These are phyloP conservation scores for Congeria kusceri DNA, from an alignment of 2,888 invertebrate genomes.

Conservation along the genomic window DNA sequence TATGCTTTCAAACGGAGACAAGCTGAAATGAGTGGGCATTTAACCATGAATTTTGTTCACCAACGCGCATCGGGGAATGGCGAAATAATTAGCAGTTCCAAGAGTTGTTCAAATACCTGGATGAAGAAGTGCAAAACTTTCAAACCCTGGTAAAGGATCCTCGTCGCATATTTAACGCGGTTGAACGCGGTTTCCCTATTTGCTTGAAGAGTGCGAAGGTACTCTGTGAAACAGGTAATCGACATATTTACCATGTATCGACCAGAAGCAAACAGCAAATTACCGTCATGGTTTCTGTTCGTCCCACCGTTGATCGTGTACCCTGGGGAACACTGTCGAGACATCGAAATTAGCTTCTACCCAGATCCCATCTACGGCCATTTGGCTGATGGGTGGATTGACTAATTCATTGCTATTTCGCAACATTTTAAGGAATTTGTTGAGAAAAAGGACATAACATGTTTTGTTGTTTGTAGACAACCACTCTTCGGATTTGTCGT, in stretches of 20 bases:
- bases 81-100: slow-evolving; percentile 31
- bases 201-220: slow-evolving; percentile 31
- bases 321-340: slow-evolving; percentile 50
- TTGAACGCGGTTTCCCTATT: slow-evolving; percentile 28
- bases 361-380: slow-evolving; percentile 38
- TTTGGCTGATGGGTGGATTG: slow-evolving; percentile 54
- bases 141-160: slow-evolving; percentile 19
- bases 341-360: slow-evolving; percentile 28
- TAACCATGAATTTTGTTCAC: neutral
- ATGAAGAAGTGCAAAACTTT: slow-evolving; percentile 20
- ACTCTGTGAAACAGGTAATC: slow-evolving; percentile 10
- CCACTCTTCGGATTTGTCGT: no score
- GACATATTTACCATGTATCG: slow-evolving; percentile 26
- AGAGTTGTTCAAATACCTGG: slow-evolving; percentile 11
- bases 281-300: slow-evolving; percentile 45
- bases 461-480: no score
- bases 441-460: no score
- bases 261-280: slow-evolving; percentile 44
- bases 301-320: slow-evolving; percentile 37
- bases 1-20: slow-evolving; percentile 25
- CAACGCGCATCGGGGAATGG: slow-evolving; percentile 26
- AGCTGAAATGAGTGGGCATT: no score
- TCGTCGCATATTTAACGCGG: slow-evolving; percentile 23
- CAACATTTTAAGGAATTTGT: no score
- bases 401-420: no score